These are phyloP conservation scores for Cartodere bifasciata DNA, from an alignment of 2,888 invertebrate species.

Conservation along the genomic window DNA sequence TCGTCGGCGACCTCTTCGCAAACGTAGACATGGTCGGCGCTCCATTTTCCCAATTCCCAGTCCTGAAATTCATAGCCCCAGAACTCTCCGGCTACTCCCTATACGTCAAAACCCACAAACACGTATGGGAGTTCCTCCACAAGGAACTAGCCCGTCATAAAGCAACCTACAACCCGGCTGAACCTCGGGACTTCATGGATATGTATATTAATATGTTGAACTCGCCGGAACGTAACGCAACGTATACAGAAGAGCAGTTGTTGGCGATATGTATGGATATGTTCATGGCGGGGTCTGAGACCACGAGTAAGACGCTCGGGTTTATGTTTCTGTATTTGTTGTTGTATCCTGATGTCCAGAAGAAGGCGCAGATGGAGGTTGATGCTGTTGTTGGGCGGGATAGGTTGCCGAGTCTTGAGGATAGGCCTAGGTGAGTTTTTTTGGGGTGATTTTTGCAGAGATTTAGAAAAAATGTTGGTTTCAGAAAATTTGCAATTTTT, in stretches of 20 bases:
- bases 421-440: conserved; percentile 50
- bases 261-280: conserved; percentile 72
- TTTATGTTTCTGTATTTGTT: conserved; percentile 66
- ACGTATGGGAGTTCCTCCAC: conserved; percentile 59
- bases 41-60: conserved; percentile 66
- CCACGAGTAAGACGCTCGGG: conserved; percentile 65
- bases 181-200: conserved; percentile 70
- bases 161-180: conserved; percentile 43
- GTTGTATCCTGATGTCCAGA: conserved; percentile 57
- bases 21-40: conserved; percentile 73
- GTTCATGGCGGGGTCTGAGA: conserved; percentile 81
- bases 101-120: conserved; percentile 56
- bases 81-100: conserved; percentile 62
- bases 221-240: conserved; percentile 39
- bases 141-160: conserved; percentile 62
- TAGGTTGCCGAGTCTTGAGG: conserved; percentile 54
- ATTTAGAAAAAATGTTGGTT: too few relatives aligned
- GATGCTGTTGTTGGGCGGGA: conserved; percentile 59
- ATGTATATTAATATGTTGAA: conserved; percentile 59
- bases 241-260: conserved; percentile 59
- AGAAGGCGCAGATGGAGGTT: conserved; percentile 64
- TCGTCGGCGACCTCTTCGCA: conserved; percentile 58
- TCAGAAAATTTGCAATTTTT: too few relatives aligned
- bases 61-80: conserved; percentile 56
- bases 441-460: too few relatives aligned